phyloP scores from a whole-genome alignment of 2,797 vertebrate species.

The Falco columbarius region DNA sequence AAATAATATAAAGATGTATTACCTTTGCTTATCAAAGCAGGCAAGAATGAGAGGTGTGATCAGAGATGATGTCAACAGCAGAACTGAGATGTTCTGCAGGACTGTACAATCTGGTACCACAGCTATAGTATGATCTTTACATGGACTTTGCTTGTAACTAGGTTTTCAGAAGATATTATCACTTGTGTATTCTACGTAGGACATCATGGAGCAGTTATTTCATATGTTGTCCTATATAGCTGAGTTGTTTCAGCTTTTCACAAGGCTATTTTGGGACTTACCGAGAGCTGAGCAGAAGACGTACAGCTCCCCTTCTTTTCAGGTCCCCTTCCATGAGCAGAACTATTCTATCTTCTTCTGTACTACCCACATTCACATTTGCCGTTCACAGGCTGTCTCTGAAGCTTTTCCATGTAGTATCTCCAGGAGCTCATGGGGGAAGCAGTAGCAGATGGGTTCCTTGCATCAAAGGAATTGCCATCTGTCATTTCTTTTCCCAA shows the following conservation, averaged over 20 bases:
- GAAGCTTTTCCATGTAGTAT: not conserved
- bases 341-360: not conserved
- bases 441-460: slow-evolving; percentile 47
- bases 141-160: not conserved
- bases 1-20: not conserved
- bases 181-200: not conserved
- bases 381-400: slow-evolving; percentile 2
- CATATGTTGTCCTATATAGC: not conserved
- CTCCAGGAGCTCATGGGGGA: not conserved
- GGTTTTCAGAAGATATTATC: not conserved
- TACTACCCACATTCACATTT: not conserved
- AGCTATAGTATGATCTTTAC: not conserved
- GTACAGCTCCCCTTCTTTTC: not conserved
- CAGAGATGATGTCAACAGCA: rapidly evolving
- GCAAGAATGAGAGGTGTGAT: not conserved
- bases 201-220: not conserved
- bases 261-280: not conserved
- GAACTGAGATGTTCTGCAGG: not conserved
- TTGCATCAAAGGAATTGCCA: slow-evolving; percentile 41
- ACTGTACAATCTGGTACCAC: not conserved
- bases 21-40: not conserved
- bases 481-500: slow-evolving; percentile 33
- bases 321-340: not conserved
- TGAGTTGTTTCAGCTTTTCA: not conserved
- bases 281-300: not conserved